Percentiles rank a stretch among this genome's conserved stretches.
These are phyloP conservation scores for Dipodomys ordii DNA, from an alignment of 2,113 vertebrate species.

Conservation along the genomic window DNA sequence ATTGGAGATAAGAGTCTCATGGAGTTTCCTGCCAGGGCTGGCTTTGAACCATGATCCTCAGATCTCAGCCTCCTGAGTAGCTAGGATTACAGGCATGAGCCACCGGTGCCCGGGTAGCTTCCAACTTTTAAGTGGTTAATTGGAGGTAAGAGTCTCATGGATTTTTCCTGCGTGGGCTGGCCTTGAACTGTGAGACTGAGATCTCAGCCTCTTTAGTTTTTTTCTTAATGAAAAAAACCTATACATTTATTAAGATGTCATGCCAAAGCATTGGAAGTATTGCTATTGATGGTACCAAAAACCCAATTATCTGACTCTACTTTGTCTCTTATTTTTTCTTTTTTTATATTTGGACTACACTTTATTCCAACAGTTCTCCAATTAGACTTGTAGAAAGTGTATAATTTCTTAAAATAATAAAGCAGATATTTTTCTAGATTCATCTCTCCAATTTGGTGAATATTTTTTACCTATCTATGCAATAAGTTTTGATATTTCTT, in stretches of 20 bases:
- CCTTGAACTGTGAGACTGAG: too few species aligned
- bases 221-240: background rate
- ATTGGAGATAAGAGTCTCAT: too few species aligned
- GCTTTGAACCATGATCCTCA: too few species aligned
- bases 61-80: too few species aligned
- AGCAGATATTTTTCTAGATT: background rate
- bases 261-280: background rate
- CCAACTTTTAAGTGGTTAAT: too few species aligned
- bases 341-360: background rate
- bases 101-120: too few species aligned
- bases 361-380: background rate
- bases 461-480: background rate
- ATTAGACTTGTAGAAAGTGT: background rate
- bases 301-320: background rate
- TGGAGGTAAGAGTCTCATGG: too few species aligned
- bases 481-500: background rate
- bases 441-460: background rate
- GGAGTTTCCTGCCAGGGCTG: too few species aligned
- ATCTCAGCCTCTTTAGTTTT: too few species aligned
- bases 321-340: background rate
- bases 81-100: too few species aligned
- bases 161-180: too few species aligned
- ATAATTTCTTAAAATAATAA: background rate
- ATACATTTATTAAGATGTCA: background rate
- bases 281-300: background rate